A percentile compares a stretch with the other conserved stretches of the same genome.
These are phyloP conservation scores for Tachypleus tridentatus DNA, from an alignment of 1,140 invertebrate genomes.

Conservation along the genomic window DNA sequence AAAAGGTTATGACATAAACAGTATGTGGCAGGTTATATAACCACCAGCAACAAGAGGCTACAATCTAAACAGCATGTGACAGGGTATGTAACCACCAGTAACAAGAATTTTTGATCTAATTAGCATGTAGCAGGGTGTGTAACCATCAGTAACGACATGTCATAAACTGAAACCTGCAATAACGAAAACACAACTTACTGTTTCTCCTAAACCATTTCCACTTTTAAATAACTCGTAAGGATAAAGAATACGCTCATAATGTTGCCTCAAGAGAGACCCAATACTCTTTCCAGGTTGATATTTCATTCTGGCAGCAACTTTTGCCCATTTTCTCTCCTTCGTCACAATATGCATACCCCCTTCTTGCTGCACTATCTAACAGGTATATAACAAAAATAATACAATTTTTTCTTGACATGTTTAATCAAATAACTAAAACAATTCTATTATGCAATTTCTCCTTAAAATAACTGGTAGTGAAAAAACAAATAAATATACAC, in stretches of 20 bases:
- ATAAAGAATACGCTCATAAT: constrained; percentile 86
- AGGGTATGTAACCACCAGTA: too few species aligned
- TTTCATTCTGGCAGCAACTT: constrained; percentile 70
- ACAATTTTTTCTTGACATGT: not conserved
- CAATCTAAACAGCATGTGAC: too few species aligned
- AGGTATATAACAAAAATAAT: not conserved
- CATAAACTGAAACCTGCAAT: too few species aligned
- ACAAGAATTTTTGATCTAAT: too few species aligned
- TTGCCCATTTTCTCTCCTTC: constrained; percentile 78
- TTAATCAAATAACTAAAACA: not conserved
- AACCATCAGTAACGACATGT: too few species aligned
- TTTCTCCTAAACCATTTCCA: constrained; percentile 1
- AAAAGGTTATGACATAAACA: too few species aligned
- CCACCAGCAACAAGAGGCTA: too few species aligned
- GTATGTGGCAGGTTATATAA: too few species aligned
- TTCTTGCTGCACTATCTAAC: constrained; percentile 66
- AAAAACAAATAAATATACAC: not conserved
- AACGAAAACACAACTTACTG: too few species aligned
- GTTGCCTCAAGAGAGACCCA: constrained; percentile 60
- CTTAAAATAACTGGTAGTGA: constrained; percentile 4
- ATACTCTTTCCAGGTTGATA: constrained; percentile 36
- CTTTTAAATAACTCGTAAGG: constrained; percentile 67
- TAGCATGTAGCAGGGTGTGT: too few species aligned
- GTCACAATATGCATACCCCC: constrained; percentile 76
- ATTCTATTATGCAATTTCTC: not conserved